Conservation (phyloP, 2,888 invertebrate genomes). For the Plagiodera versicolora region DNA sequence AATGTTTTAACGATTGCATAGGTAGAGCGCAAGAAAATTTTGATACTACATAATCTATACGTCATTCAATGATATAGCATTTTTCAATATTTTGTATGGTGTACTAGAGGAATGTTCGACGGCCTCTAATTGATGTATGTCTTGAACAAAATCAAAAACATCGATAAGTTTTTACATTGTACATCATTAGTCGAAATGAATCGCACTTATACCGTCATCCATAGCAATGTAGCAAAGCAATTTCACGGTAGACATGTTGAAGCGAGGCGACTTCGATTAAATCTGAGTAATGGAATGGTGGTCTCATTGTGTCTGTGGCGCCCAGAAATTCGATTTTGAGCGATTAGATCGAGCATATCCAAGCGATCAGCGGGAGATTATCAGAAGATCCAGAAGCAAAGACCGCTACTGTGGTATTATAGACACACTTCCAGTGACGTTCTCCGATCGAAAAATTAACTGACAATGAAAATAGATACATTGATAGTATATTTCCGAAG, state of each 20-base stretch:
- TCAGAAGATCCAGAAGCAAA: not conserved
- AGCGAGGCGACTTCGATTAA: conserved; percentile 28
- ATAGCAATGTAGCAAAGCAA: conserved; percentile 29
- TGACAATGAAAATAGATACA: too few relatives aligned
- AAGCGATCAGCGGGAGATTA: not conserved
- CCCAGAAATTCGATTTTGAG: conserved; percentile 10
- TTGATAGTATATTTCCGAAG: too few relatives aligned
- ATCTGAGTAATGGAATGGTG: conserved; percentile 22
- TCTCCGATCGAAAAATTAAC: not conserved
- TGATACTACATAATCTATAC: too few relatives aligned
- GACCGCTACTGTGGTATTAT: not conserved
- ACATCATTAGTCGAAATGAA: conserved; percentile 32
- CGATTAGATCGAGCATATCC: not conserved
- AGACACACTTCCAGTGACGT: not conserved
- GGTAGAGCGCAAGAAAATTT: too few relatives aligned
- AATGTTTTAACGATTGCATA: too few relatives aligned
- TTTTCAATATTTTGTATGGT: too few relatives aligned
- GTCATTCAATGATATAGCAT: too few relatives aligned
- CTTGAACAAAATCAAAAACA: not conserved
- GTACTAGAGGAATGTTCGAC: too few relatives aligned
- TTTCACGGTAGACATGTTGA: conserved; percentile 33
- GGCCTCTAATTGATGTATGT: not conserved
- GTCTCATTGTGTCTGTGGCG: conserved; percentile 29
- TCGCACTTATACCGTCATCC: conserved; percentile 15
- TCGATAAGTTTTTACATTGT: not conserved